These are phyloP conservation scores for Merodon equestris DNA, from an alignment of 2,888 invertebrate genomes.

Conservation along the genomic window DNA sequence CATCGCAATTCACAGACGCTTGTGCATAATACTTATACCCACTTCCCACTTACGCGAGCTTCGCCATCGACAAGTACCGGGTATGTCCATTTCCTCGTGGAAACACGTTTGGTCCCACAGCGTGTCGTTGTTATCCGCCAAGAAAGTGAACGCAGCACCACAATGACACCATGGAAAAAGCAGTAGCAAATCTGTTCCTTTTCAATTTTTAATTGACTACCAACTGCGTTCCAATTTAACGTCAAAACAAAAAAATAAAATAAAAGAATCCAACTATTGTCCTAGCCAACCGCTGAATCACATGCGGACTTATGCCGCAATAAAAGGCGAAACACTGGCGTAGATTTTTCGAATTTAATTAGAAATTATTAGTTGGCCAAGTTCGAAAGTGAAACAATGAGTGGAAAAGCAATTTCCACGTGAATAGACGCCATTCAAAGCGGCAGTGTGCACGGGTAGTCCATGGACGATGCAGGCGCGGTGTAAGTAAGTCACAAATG, in stretches of 20 bases:
- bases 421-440: conserved; percentile 35
- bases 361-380: conserved; percentile 66
- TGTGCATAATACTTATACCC: too few relatives aligned
- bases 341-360: conserved; percentile 64
- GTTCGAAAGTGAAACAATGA: conserved; percentile 68
- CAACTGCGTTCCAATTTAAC: conserved; percentile 50
- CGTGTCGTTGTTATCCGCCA: conserved; percentile 20
- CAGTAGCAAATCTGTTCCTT: conserved; percentile 40
- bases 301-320: neutral
- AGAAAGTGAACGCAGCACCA: conserved; percentile 53
- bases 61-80: too few relatives aligned
- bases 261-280: too few relatives aligned
- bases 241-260: conserved; percentile 4
- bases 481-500: conserved; percentile 46
- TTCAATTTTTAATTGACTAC: conserved; percentile 39
- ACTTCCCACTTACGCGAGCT: too few relatives aligned
- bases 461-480: neutral
- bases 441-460: conserved; percentile 13
- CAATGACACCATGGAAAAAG: too few relatives aligned
- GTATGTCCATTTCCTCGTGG: neutral
- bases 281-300: conserved; percentile 6
- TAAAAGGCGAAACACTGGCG: conserved; percentile 53
- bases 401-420: conserved; percentile 50
- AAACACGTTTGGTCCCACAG: conserved; percentile 17
- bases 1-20: too few relatives aligned